Percentiles rank a stretch among this genome's conserved stretches.
phyloP scores from a whole-genome alignment of 2,797 vertebrate genomes.

The Macropodus opercularis region DNA sequence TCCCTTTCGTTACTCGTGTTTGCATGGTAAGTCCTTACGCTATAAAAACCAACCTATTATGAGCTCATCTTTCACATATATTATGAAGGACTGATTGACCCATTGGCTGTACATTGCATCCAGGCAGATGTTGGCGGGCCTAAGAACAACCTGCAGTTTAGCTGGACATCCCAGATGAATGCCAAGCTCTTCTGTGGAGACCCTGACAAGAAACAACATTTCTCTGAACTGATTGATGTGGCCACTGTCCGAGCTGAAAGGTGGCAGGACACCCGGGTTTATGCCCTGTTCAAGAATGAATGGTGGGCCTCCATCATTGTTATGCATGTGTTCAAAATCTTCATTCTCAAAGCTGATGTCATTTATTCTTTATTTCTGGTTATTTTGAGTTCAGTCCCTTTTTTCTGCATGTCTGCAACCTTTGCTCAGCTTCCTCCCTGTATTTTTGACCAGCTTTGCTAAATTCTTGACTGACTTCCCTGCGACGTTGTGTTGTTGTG shows the following conservation, averaged over 20 bases:
- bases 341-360: no score
- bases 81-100: not conserved
- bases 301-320: constrained; percentile 65
- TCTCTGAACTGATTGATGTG: constrained; percentile 74
- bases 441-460: not conserved
- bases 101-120: not conserved
- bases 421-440: not conserved
- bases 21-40: constrained; percentile 72
- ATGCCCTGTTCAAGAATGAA: constrained; percentile 79
- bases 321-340: no score
- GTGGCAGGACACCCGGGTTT: constrained; percentile 68
- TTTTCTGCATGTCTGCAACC: no score
- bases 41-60: not conserved
- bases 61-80: no score
- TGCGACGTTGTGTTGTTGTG: not conserved
- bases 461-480: not conserved
- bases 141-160: constrained; percentile 65
- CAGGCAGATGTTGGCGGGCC: constrained; percentile 76
- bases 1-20: constrained; percentile 72
- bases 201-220: constrained; percentile 18
- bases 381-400: no score
- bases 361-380: no score
- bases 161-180: constrained; percentile 79
- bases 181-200: constrained; percentile 77
- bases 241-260: constrained; percentile 32